Evolutionary conservation across 2,113 vertebrate genomes (phyloP).

Genomic region (Blennius ocellaris): DNA sequence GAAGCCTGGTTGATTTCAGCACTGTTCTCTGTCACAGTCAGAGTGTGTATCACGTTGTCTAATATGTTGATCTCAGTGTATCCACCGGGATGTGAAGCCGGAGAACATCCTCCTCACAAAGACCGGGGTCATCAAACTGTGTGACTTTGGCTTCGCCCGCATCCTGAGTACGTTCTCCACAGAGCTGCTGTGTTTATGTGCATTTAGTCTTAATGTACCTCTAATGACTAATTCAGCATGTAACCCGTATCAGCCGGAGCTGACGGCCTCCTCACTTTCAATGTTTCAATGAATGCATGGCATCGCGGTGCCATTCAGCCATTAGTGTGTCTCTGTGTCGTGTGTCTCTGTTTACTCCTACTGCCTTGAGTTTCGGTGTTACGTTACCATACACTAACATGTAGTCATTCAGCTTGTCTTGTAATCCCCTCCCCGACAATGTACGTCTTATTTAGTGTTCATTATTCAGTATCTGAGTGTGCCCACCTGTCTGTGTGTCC

Average conservation of each 20-base stretch:
- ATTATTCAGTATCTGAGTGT: constrained; percentile 43
- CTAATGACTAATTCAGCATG: constrained; percentile 74
- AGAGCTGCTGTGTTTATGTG: constrained; percentile 45
- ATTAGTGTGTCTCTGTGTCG: constrained; percentile 45
- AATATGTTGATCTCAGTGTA: constrained; percentile 85
- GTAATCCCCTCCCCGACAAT: constrained; percentile 69
- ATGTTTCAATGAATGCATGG: constrained; percentile 34
- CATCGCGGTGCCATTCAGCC: constrained; percentile 34
- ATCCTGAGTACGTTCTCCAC: constrained; percentile 89
- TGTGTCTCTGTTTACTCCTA: constrained; percentile 67
- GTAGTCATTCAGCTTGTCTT: constrained; percentile 54
- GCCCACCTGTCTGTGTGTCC: constrained; percentile 27
- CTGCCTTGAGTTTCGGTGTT: constrained; percentile 67
- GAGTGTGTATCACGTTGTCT: constrained; percentile 19
- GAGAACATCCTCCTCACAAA: constrained; percentile 98
- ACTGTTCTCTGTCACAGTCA: constrained; percentile 3
- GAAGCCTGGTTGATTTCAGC: constrained; percentile 1
- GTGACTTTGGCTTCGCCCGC: constrained; percentile 97
- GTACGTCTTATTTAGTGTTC: constrained; percentile 55
- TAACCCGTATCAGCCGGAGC: constrained; percentile 39
- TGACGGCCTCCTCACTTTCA: constrained; percentile 66
- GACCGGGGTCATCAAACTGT: constrained; percentile 93
- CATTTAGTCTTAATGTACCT: constrained; percentile 55
- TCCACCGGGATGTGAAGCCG: constrained; percentile 96
- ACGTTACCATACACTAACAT: constrained; percentile 73